phyloP scores from a whole-genome alignment of 2,113 vertebrate genomes.

The Mus spicilegus region DNA sequence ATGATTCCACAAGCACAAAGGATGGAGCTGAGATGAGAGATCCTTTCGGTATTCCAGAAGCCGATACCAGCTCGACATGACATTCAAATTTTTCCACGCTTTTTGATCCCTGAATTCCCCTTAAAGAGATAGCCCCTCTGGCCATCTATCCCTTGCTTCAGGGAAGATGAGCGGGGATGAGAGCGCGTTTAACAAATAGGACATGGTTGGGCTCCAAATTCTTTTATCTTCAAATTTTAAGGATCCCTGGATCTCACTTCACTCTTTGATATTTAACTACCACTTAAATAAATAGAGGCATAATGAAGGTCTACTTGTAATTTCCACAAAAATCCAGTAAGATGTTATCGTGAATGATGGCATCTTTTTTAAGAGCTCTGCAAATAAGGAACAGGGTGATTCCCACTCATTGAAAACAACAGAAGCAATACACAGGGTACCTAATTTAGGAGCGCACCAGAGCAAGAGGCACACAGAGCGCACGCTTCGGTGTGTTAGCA shows the following conservation, averaged over 20 bases:
- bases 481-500: neutral
- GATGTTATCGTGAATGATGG: conserved; percentile 7
- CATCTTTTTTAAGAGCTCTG: conserved; percentile 14
- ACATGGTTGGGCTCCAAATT: conserved; percentile 72
- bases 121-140: too few species aligned
- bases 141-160: too few species aligned
- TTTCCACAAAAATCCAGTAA: conserved; percentile 44
- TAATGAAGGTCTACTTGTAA: conserved; percentile 29
- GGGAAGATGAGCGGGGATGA: too few species aligned
- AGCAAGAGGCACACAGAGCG: conserved; percentile 9
- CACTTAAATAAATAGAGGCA: conserved; percentile 48
- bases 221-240: conserved; percentile 60
- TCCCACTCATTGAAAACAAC: conserved; percentile 49
- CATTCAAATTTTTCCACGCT: too few species aligned
- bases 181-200: too few species aligned
- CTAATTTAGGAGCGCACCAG: conserved; percentile 21
- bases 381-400: neutral
- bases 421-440: neutral
- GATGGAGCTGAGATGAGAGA: too few species aligned
- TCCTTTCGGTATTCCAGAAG: too few species aligned
- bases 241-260: conserved; percentile 38
- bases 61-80: too few species aligned
- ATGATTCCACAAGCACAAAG: too few species aligned
- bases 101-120: too few species aligned
- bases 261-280: conserved; percentile 59